Evolutionary conservation across 2,797 vertebrate species (phyloP), one percentile per base, ranked within the genome.

Genomic region (Cuniculus paca): DNA sequence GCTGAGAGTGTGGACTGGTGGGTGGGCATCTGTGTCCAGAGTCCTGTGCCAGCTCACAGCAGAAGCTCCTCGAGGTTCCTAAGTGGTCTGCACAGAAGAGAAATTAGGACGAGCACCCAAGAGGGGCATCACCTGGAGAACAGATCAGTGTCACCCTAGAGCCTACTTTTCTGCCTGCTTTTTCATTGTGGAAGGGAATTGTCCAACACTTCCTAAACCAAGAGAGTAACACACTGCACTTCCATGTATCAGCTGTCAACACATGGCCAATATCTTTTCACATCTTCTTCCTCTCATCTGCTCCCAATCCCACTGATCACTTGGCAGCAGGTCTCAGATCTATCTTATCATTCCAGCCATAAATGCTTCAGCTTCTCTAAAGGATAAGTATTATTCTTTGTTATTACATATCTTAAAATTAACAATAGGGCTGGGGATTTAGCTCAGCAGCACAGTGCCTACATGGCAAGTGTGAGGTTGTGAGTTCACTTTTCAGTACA

Each of bases 351-450:
- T 79, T 75, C 72, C 31, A 54, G 39, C n/a, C 82, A 83, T 82
- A 90, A 95, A 92, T 83, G 58, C 31, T 78, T 88, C 54, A 34
- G 31, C 86, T 88, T 82, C 92, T 94, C 94, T 61, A 48, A 95
- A 96, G 85, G 72, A 79, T 39, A 95, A 78, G 20, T 24, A 78
- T 14, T 89, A 2, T 72, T 85, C 16, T 92, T 90, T 83, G 24
- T 56, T n/a, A 70, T 77, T 70, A 88, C 48, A 93, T 39, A 93
- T 83, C 65, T 93, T 58, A 82, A 90, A 93, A 28, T 91, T 60
- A 95, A 87, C 45, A 52, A 4, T 94, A 75, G 16, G 52, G 52
- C 3, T 14, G 16, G 52, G 52, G 52, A 54, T 54, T 54, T 54
- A 54, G 52, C 52, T 54, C 52, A 54, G 52, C 3, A 16, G 52